Evolutionary conservation across 2,888 invertebrate species (phyloP).

Genomic region (Hipparchia sbordonii): DNA sequence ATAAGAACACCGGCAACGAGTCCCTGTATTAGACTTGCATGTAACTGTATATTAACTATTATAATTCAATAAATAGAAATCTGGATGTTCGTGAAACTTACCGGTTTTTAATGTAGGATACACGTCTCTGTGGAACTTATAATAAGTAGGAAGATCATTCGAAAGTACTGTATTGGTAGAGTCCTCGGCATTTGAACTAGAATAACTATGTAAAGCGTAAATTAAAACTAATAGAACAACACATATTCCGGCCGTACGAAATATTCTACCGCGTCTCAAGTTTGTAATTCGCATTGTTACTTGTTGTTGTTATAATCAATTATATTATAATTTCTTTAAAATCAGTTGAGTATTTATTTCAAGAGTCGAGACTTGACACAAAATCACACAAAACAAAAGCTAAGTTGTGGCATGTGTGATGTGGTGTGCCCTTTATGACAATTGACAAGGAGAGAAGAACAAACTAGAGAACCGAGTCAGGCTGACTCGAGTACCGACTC

Average conservation of each 20-base stretch:
- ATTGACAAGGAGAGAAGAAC: no score
- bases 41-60: constrained; percentile 47
- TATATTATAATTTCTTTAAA: constrained; percentile 9
- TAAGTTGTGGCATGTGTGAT: background rate
- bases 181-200: constrained; percentile 68
- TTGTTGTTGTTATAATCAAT: background rate
- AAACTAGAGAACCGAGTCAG: no score
- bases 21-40: constrained; percentile 41
- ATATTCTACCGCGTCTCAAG: constrained; percentile 82
- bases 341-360: constrained; percentile 18
- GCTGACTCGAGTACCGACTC: no score
- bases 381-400: constrained; percentile 31
- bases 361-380: background rate
- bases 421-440: no score
- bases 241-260: constrained; percentile 78
- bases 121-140: constrained; percentile 65
- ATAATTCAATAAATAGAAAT: constrained; percentile 17
- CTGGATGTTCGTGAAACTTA: constrained; percentile 45
- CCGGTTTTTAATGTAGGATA: constrained; percentile 71
- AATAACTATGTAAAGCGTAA: constrained; percentile 85
- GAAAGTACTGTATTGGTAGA: constrained; percentile 46
- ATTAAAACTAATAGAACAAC: constrained; percentile 83
- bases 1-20: constrained; percentile 49
- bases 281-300: constrained; percentile 84
- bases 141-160: constrained; percentile 52